phyloP scores from a whole-genome alignment of 2,888 invertebrate genomes.

The Ernsta delagoae region DNA sequence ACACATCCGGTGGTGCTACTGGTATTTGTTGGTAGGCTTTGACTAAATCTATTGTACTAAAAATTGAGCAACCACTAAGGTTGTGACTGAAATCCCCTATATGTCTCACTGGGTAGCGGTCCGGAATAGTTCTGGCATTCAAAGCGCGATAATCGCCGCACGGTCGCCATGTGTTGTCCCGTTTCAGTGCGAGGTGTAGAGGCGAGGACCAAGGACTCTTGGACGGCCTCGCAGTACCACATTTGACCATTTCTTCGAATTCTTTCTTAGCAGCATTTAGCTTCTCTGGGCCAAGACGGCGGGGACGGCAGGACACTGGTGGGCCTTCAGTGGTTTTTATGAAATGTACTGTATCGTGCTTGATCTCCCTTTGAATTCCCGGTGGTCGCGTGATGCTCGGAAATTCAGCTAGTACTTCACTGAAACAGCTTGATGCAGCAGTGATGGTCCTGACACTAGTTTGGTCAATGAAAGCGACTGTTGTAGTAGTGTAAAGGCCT shows the following conservation, averaged over 20 bases:
- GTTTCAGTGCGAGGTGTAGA: constrained; percentile 1
- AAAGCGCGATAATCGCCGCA: constrained; percentile 20
- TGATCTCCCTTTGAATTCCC: not conserved
- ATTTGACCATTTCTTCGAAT: constrained; percentile 18
- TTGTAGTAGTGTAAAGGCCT: not conserved
- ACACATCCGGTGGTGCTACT: not conserved
- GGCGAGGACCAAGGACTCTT: constrained; percentile 21
- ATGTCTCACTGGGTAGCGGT: constrained; percentile 14
- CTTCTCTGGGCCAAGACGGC: constrained; percentile 11
- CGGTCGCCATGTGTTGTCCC: constrained; percentile 15
- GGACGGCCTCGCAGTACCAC: constrained; percentile 15
- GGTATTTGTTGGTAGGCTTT: constrained; percentile 19
- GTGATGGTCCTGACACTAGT: constrained; percentile 27
- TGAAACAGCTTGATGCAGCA: not conserved
- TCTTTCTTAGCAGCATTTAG: constrained; percentile 12
- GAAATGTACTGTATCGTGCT: constrained; percentile 18
- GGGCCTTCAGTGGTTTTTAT: constrained; percentile 19
- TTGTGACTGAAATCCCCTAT: constrained; percentile 6
- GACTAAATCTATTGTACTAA: constrained; percentile 14
- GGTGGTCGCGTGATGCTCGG: constrained; percentile 15
- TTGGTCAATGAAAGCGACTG: constrained; percentile 10
- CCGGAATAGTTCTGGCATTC: constrained; percentile 11
- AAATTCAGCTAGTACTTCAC: constrained; percentile 6
- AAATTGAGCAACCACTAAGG: not conserved
- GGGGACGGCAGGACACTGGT: constrained; percentile 19